Percentiles rank a stretch among this genome's conserved stretches.
These are phyloP conservation scores for Ips nitidus DNA, from an alignment of 1,140 invertebrate species.

Conservation along the genomic window DNA sequence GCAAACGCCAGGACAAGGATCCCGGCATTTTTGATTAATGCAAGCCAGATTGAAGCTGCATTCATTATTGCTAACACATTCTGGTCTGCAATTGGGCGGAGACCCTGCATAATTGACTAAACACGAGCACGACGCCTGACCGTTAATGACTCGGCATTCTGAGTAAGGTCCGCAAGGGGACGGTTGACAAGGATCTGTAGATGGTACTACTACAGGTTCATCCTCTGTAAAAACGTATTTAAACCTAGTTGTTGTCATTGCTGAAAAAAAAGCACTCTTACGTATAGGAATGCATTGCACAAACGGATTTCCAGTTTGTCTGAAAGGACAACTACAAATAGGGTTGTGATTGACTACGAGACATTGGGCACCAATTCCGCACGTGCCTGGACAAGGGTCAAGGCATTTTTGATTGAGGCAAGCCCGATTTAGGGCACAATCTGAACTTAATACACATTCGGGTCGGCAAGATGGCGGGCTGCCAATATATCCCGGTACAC, in stretches of 20 bases:
- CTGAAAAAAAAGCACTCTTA: constrained; percentile 36
- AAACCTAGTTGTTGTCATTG: background rate
- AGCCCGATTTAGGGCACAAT: constrained; percentile 61
- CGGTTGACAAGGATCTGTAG: constrained; percentile 64
- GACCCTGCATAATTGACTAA: constrained; percentile 70
- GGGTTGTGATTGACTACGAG: constrained; percentile 68
- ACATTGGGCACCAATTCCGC: constrained; percentile 64
- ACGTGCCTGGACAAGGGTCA: constrained; percentile 67
- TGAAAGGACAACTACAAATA: constrained; percentile 56
- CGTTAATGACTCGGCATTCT: constrained; percentile 65
- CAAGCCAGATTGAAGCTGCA: constrained; percentile 74
- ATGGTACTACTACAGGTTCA: constrained; percentile 51
- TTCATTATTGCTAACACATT: constrained; percentile 76
- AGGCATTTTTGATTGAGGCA: constrained; percentile 69
- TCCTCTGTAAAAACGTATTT: constrained; percentile 44
- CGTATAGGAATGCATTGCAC: constrained; percentile 57
- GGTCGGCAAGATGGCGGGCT: constrained; percentile 64
- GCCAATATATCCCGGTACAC: constrained; percentile 61
- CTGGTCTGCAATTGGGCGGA: constrained; percentile 74
- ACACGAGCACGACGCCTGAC: constrained; percentile 67
- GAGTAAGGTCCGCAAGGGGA: constrained; percentile 73
- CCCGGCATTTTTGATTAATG: constrained; percentile 74
- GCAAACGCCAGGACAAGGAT: constrained; percentile 70
- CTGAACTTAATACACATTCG: constrained; percentile 63
- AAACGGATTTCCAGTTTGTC: constrained; percentile 59